These are phyloP conservation scores for Caenorhabditis latens DNA, from an alignment of 1,140 invertebrate species.

Conservation along the genomic window DNA sequence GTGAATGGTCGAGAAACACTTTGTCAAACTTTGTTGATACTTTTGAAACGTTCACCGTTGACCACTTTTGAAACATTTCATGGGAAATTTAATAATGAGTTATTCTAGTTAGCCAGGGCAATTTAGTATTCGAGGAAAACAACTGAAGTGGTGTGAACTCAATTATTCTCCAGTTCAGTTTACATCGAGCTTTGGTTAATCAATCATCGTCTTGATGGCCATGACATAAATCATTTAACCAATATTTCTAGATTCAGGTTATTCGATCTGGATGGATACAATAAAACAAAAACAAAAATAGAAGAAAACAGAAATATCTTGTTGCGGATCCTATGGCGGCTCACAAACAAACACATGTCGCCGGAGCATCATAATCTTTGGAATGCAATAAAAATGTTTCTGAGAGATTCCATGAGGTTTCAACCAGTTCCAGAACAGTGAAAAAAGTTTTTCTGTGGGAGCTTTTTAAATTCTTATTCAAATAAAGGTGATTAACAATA, in stretches of 20 bases:
- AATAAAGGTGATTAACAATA: no score
- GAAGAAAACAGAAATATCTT: neutral
- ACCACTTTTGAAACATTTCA: neutral
- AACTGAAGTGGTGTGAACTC: no score
- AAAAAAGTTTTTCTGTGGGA: no score
- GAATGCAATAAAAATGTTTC: conserved; percentile 21
- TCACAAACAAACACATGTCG: conserved; percentile 27
- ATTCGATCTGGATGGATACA: neutral
- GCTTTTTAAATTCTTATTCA: no score
- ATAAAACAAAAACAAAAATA: neutral
- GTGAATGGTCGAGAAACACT: conserved; percentile 31
- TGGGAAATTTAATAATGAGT: no score
- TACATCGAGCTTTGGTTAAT: no score
- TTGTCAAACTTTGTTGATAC: conserved; percentile 30
- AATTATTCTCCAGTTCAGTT: no score
- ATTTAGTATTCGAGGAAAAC: no score
- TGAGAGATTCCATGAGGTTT: neutral
- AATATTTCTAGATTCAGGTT: no score
- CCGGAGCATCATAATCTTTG: conserved; percentile 7
- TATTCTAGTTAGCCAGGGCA: no score
- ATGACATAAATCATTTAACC: no score
- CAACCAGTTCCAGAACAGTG: neutral
- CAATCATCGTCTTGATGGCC: no score
- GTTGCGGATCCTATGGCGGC: neutral
- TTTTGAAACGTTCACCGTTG: conserved; percentile 36